phyloP scores from a whole-genome alignment of 2,888 invertebrate genomes.

The Xylocampa areola region DNA sequence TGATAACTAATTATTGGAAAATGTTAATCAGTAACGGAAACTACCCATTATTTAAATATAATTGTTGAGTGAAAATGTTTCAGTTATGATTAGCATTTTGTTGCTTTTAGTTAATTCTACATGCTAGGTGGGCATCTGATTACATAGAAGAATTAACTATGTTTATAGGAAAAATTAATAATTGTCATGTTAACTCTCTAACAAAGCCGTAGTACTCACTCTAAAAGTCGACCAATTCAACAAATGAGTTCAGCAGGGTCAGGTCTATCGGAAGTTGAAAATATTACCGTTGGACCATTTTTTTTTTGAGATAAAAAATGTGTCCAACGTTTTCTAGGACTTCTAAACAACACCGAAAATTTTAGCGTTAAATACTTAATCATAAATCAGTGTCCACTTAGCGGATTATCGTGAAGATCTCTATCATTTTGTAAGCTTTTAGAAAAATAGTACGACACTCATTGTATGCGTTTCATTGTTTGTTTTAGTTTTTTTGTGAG shows the following conservation, averaged over 20 bases:
- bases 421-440: conserved; percentile 69
- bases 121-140: conserved; percentile 68
- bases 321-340: conserved; percentile 25
- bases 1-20: conserved; percentile 55
- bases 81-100: conserved; percentile 74
- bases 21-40: conserved; percentile 73
- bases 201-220: conserved; percentile 13
- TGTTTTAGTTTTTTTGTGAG: conserved; percentile 61
- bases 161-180: conserved; percentile 19
- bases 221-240: conserved; percentile 9
- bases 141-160: conserved; percentile 38
- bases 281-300: conserved; percentile 8
- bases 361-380: conserved; percentile 41
- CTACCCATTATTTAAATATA: conserved; percentile 40
- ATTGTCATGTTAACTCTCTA: conserved; percentile 29
- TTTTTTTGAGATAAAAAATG: conserved; percentile 6
- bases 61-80: conserved; percentile 54
- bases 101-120: conserved; percentile 72
- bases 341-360: conserved; percentile 12
- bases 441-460: conserved; percentile 68
- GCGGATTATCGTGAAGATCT: conserved; percentile 82
- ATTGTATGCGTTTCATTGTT: conserved; percentile 64
- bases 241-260: conserved; percentile 7
- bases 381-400: conserved; percentile 71
- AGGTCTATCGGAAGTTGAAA: not conserved